A percentile compares a stretch with the other conserved stretches of the same genome.
These are phyloP conservation scores for Platichthys stellatus DNA, from an alignment of 2,113 vertebrate genomes.

Conservation along the genomic window DNA sequence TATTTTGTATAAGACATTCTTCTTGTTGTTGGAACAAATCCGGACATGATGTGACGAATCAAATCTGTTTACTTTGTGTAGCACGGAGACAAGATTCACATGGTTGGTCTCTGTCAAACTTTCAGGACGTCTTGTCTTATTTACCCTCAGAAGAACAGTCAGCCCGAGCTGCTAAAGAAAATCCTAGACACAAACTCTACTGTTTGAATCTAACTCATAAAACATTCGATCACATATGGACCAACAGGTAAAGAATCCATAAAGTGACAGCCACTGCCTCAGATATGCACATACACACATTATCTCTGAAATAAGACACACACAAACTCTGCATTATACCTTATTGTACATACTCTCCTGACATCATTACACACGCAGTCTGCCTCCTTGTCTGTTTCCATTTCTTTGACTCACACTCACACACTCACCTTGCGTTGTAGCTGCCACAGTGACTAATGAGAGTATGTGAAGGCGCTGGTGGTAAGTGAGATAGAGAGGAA, in stretches of 20 bases:
- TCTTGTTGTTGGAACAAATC: background rate
- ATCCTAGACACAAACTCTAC: no score
- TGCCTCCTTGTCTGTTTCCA: background rate
- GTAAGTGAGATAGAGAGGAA: constrained; percentile 71
- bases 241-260: no score
- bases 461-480: constrained; percentile 58
- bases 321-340: background rate
- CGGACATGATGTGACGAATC: no score
- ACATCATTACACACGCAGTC: background rate
- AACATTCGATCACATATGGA: background rate
- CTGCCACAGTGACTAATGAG: constrained; percentile 71
- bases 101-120: no score
- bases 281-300: background rate
- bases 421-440: constrained; percentile 13
- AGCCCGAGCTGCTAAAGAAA: no score
- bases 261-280: background rate
- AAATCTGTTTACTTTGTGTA: no score
- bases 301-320: background rate
- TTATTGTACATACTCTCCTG: no score
- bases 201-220: no score
- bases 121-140: no score
- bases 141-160: no score
- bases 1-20: background rate
- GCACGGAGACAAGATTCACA: no score
- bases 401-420: background rate